Conservation (phyloP, 1,140 invertebrate species). For the Limonius californicus region DNA sequence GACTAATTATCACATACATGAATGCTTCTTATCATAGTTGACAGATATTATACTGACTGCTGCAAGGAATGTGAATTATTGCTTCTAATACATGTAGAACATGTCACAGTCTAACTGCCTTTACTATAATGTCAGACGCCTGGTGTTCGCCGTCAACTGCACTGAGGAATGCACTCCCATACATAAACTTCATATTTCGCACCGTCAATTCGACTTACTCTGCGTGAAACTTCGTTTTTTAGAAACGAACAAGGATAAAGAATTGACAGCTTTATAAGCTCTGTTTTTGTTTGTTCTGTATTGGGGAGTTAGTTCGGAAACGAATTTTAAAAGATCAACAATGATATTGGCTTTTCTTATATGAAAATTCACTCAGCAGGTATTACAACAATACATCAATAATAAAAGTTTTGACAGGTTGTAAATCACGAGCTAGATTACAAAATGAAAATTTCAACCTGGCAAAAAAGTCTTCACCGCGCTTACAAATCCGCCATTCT, state of each 20-base stretch:
- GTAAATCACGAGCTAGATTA: constrained; percentile 2
- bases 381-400: constrained; percentile 14
- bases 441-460: constrained; percentile 2
- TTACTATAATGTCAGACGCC: constrained; percentile 22
- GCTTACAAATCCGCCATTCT: not conserved
- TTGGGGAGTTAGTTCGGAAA: not conserved
- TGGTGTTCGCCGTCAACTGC: constrained; percentile 27
- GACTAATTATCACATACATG: constrained; percentile 46
- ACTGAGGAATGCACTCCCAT: constrained; percentile 21
- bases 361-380: constrained; percentile 1
- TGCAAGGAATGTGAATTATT: constrained; percentile 19
- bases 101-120: constrained; percentile 19
- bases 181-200: constrained; percentile 10
- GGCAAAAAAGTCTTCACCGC: not conserved
- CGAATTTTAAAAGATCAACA: constrained; percentile 13
- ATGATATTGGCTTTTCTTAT: constrained; percentile 10
- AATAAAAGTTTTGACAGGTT: constrained; percentile 11
- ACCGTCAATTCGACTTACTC: not conserved
- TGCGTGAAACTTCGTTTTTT: not conserved
- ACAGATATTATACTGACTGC: constrained; percentile 42
- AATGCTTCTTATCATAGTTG: constrained; percentile 46
- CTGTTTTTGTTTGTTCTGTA: not conserved
- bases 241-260: not conserved
- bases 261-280: constrained; percentile 4
- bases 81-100: not conserved